Conservation (phyloP, 2,888 invertebrate genomes). For the Crioceris asparagi region DNA sequence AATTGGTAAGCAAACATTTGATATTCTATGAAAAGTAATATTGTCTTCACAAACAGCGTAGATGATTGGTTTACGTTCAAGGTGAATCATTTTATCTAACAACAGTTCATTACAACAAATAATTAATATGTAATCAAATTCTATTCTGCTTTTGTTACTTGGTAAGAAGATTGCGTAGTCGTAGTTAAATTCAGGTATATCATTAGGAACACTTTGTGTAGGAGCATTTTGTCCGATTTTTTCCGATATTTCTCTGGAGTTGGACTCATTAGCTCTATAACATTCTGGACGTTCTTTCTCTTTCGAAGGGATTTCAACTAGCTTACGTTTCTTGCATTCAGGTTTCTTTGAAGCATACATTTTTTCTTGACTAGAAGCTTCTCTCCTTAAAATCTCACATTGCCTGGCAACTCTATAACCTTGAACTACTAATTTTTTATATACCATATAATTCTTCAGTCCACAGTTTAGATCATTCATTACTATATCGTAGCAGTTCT, state of each 20-base stretch:
- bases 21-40: too few relatives aligned
- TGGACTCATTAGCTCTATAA: too few relatives aligned
- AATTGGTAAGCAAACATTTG: too few relatives aligned
- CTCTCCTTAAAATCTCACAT: conserved; percentile 11
- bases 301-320: too few relatives aligned
- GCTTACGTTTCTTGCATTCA: conserved; percentile 4
- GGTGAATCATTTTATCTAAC: too few relatives aligned
- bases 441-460: conserved; percentile 26
- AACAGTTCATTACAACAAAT: too few relatives aligned
- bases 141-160: conserved; percentile 15
- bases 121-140: conserved; percentile 24
- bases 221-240: conserved; percentile 22
- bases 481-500: conserved; percentile 52
- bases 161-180: conserved; percentile 26
- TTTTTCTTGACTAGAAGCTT: conserved; percentile 5
- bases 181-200: conserved; percentile 8
- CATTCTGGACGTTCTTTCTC: too few relatives aligned
- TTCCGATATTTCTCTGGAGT: conserved; percentile 20
- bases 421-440: conserved; percentile 26
- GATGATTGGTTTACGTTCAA: too few relatives aligned
- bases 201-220: conserved; percentile 6
- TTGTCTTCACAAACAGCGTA: too few relatives aligned
- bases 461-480: conserved; percentile 22
- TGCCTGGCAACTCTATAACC: conserved; percentile 25
- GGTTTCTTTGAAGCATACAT: conserved; percentile 1